phyloP scores from a whole-genome alignment of 23 tunicate genomes.

The Halocynthia roretzi region DNA sequence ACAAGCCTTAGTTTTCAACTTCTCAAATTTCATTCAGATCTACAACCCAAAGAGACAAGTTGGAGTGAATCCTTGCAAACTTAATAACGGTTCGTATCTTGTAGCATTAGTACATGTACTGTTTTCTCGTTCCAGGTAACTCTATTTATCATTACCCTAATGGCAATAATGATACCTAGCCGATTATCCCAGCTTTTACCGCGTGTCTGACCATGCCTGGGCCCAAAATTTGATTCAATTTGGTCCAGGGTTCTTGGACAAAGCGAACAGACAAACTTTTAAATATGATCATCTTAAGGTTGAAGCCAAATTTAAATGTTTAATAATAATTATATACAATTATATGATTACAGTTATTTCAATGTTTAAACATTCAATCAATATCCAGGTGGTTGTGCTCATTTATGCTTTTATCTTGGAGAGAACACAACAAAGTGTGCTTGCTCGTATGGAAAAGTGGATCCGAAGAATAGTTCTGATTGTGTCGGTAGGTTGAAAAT shows the following conservation, averaged over 20 bases:
- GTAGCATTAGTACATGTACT: too few relatives aligned
- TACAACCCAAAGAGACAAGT: slow-evolving; percentile 58
- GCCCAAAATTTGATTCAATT: too few relatives aligned
- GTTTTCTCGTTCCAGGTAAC: too few relatives aligned
- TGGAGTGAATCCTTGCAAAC: slow-evolving; percentile 40
- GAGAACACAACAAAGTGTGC: slow-evolving; percentile 32
- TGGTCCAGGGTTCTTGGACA: too few relatives aligned
- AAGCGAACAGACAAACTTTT: too few relatives aligned
- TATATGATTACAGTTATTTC: neutral
- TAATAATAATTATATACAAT: neutral
- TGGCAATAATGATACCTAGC: too few relatives aligned
- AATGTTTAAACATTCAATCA: neutral
- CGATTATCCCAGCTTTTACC: too few relatives aligned
- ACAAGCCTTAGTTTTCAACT: neutral
- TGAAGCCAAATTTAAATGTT: too few relatives aligned
- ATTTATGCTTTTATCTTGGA: slow-evolving; percentile 65
- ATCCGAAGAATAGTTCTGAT: slow-evolving; percentile 24
- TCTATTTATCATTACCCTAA: too few relatives aligned
- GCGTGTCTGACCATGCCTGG: too few relatives aligned
- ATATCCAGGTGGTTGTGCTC: slow-evolving; percentile 67
- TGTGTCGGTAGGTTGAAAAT: slow-evolving; percentile 33
- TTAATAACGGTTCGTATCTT: too few relatives aligned
- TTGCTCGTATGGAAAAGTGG: slow-evolving; percentile 39
- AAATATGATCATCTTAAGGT: too few relatives aligned
- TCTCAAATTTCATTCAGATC: slow-evolving; percentile 9